Evolutionary conservation across 1,140 invertebrate species (phyloP).

Genomic region (Pteromalus puparum): DNA sequence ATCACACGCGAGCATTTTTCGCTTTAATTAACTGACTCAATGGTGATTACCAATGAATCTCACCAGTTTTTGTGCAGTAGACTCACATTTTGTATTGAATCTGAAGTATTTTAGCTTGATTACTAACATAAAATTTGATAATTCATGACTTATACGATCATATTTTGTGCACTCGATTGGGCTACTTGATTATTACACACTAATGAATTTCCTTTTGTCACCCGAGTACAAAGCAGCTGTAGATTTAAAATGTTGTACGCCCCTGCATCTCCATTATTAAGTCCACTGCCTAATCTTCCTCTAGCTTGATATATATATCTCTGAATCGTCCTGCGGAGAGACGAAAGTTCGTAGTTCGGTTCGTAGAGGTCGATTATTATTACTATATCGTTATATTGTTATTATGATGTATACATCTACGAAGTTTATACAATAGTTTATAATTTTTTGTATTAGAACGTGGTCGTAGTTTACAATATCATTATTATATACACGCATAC

Average conservation of each 20-base stretch:
- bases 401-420: constrained; percentile 10
- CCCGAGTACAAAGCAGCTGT: constrained; percentile 30
- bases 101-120: constrained; percentile 1
- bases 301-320: constrained; percentile 47
- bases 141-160: not conserved
- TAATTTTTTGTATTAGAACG: constrained; percentile 21
- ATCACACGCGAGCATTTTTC: constrained; percentile 21
- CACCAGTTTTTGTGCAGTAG: not conserved
- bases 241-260: constrained; percentile 2
- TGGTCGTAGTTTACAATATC: constrained; percentile 16
- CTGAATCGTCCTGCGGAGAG: constrained; percentile 51
- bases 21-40: not conserved
- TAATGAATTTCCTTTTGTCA: not conserved
- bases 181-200: not conserved
- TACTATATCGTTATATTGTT: constrained; percentile 20
- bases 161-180: constrained; percentile 13
- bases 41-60: not conserved
- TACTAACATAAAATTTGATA: not conserved
- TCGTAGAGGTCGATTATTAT: constrained; percentile 19
- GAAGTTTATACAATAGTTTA: constrained; percentile 6
- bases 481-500: not conserved
- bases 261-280: not conserved
- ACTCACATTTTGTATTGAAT: not conserved
- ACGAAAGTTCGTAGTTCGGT: constrained; percentile 46
- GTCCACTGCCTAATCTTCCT: not conserved